Evolutionary conservation across 1,140 invertebrate species (phyloP), one percentile per base, ranked within the genome.

Genomic region (Battus philenor): DNA sequence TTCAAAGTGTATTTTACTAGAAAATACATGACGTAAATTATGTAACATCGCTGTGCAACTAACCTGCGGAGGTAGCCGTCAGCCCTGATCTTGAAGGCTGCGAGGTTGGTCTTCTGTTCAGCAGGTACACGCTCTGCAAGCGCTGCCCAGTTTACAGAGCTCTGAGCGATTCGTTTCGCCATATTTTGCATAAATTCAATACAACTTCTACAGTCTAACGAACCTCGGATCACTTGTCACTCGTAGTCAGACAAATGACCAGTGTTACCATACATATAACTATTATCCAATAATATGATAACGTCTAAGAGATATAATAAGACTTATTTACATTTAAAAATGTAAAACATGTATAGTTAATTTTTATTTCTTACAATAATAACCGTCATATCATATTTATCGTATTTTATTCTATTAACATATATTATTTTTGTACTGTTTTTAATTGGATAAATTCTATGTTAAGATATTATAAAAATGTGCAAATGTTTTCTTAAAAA

Each of bases 121-220:
- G 91, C 88, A 0, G 92, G 91, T 2, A 97, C 90, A 62, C 93
- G 90, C 78, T 96, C 93, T 2, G 92, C 90, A 17, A 98, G 86
- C 30, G 91, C 90, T 4, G 90, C 65, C 97, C 97, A 98, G 86
- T 98, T 94, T 36, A 98, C 89, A 2, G 93, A 85, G 55, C 93
- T 93, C 66, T 93, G 88, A 12, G 92, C 85, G 59, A 96, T 79
- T 50, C 86, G 75, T 76, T 82, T 86, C 58, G 83, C 70, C 78
- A 82, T 82, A 59, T 71, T 72, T 59, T 47, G 52, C 32, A 50
- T 48, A 41, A 51, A 60, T 63, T n/a, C n/a, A n/a, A n/a, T n/a
- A n/a, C n/a, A n/a, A 62, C 45, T 44, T 50, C 17, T 36, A 45
- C 16, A 47, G 58, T 50, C 36, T 56, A 26, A 12, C 12, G 46